Conservation (phyloP, 30 jellyfish, hydroid and myxozoan species). For the Aurelia aurita complex sp. Pacific region DNA sequence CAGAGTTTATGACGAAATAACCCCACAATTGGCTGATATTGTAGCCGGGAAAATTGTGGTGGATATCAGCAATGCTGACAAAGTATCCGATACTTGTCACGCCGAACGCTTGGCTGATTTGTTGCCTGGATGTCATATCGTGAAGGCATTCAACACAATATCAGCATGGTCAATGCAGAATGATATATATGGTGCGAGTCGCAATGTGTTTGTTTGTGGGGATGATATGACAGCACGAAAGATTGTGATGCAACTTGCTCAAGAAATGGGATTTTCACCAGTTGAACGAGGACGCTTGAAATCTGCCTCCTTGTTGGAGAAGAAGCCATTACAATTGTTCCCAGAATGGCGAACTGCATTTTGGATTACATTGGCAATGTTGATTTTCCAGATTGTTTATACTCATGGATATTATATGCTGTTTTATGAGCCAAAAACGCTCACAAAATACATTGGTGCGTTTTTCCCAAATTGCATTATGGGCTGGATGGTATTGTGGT, state of each 20-base stretch:
- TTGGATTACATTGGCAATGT: conserved; percentile 46
- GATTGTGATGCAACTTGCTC: conserved; percentile 59
- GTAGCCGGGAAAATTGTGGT: conserved; percentile 66
- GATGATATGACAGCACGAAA: conserved; percentile 24
- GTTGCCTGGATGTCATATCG: conserved; percentile 52
- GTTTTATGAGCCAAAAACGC: conserved; percentile 11
- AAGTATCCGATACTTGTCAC: conserved; percentile 35
- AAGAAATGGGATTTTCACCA: conserved; percentile 83
- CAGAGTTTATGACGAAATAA: conserved; percentile 38
- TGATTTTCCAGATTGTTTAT: conserved; percentile 22
- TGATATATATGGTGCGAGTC: conserved; percentile 72
- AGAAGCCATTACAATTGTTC: conserved; percentile 58
- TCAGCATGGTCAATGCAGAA: conserved; percentile 79
- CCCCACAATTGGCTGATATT: conserved; percentile 5
- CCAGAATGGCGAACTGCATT: conserved; percentile 80
- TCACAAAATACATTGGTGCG: not conserved
- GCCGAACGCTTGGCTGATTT: conserved; percentile 60
- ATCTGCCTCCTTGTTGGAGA: conserved; percentile 71
- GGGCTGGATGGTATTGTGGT: conserved; percentile 72
- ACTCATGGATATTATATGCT: conserved; percentile 28
- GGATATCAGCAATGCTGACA: conserved; percentile 74
- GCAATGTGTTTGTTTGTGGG: conserved; percentile 65
- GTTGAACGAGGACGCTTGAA: conserved; percentile 71
- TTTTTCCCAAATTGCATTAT: conserved; percentile 25
- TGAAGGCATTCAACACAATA: conserved; percentile 81